phyloP scores from a whole-genome alignment of 2,888 invertebrate species.

The Lymantria monacha region DNA sequence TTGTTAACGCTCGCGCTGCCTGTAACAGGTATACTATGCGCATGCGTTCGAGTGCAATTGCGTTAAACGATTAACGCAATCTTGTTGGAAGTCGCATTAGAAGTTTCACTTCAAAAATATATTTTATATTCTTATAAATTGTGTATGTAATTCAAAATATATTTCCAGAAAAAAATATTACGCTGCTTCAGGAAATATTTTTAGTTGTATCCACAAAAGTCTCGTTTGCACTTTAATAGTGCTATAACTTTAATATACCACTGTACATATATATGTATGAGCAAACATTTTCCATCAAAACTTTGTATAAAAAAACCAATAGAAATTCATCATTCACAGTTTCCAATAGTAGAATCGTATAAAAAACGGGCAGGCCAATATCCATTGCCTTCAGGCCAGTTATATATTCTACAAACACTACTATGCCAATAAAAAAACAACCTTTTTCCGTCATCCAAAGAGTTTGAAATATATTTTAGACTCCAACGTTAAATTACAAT shows the following conservation, averaged over 20 bases:
- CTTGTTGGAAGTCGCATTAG: too few species aligned
- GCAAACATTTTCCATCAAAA: conserved; percentile 37
- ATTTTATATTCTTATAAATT: too few species aligned
- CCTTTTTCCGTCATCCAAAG: conserved; percentile 1
- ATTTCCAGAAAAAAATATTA: too few species aligned
- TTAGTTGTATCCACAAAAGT: background rate
- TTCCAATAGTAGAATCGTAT: conserved; percentile 47
- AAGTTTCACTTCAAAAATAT: too few species aligned
- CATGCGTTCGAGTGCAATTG: too few species aligned
- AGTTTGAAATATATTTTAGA: conserved; percentile 9
- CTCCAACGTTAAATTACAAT: conserved; percentile 1
- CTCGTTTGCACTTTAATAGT: background rate
- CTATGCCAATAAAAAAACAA: conserved; percentile 14
- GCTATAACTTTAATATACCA: background rate
- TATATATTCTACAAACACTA: conserved; percentile 38
- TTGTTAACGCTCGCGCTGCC: too few species aligned
- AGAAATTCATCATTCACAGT: conserved; percentile 47
- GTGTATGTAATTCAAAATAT: too few species aligned
- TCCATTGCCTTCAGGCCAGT: conserved; percentile 54
- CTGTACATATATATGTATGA: conserved; percentile 28
- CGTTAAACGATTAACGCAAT: too few species aligned
- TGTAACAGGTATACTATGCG: too few species aligned
- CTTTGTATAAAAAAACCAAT: conserved; percentile 44
- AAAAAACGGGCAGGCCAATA: conserved; percentile 61
- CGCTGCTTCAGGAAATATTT: too few species aligned